Base-by-base conservation (phyloP, 2,888 invertebrate species). In the Scaptomyza tumidula region DNA sequence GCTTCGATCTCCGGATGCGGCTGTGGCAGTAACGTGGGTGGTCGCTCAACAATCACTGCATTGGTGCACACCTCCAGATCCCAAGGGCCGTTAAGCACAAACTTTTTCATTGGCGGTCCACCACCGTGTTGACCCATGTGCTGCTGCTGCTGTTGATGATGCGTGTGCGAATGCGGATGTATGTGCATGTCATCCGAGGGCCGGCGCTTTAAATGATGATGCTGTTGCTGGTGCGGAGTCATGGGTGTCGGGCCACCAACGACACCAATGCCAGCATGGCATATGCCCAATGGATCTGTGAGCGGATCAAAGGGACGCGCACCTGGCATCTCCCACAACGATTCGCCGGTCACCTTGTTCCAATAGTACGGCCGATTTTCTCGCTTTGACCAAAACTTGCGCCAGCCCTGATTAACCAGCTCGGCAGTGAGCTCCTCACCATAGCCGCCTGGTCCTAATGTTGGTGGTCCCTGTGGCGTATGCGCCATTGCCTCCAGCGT, bases 321-420 rank as follows among this genome's bases (percentile, higher is more conserved):
- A n/a, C 95, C 94, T 13, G 98, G 98, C 94, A 98, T 95, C 91
- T 99, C 98, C 99, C 99, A 99, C 81, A 98, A 93, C n/a, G 98
- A 98, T 93, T 98, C 98, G 57, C 98, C 98, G 0, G 98, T 98
- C 27, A 96, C 93, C 93, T 98, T 98, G 91, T 99, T 99, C 97
- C 98, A 99, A 93, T 97, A 99, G 92, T 99, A 99, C 2, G 98
- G 98, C 31, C 98, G 94, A 90, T 97, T 98, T 92, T 99, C 98
- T 58, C 98, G 93, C 90, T 98, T 97, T 19, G 98, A 98, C 98
- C 98, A 99, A 92, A 97, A 98, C 88, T 97, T 98, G 70, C 98
- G 95, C 99, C 99, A 99, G 6, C 98, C 99, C 90, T 97, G 97
- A 90, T 97, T 96, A 7, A 94, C 92, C 6, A 92, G 69, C 63